Base-by-base conservation (phyloP, 2,113 vertebrate genomes). In the Bubo blakistoni region DNA sequence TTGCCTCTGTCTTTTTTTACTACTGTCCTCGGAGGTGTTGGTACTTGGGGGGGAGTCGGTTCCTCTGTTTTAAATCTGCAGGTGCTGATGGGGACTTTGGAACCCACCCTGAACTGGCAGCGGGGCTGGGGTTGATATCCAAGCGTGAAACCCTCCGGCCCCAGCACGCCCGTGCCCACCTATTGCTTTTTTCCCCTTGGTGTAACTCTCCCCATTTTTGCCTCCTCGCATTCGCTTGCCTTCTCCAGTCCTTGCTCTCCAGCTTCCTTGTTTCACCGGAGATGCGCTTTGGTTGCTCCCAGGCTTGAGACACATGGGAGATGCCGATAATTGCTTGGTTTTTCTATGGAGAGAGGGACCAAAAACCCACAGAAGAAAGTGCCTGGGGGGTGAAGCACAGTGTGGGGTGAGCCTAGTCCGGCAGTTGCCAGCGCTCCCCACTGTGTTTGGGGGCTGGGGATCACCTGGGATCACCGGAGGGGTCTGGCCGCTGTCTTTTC, bases 361-460 rank as follows among this genome's bases (percentile, higher is more conserved):
- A 29, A 66, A 63, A 51, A 15, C 40, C 34, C 29, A 19, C 2
- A 1, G 29, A 46, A 55, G 46, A 54, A 62, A 5, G 52, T 40
- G 82, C 42, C 1, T 0, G 4, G 13, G 26, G 11, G 11, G 16
- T 0, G 12, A 30, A 85, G 55, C n/a, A 9, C 14, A 8, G 14
- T 29, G 54, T 4, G 67, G 59, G 59, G 4, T 24, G 58, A 86
- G 62, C 52, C 27, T 36, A 46, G 40, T 59, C 36, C 2, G 1
- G 58, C 3, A 4, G 34, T 20, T 77, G 8, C 51, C 71, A 47
- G 44, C 3, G 0, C 32, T 70, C 10, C 30, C 38, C 1, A 1
- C 59, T 17, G 26, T 6, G 9, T 51, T 27, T 9, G 38, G 58
- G 44, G n/a, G 2, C n/a, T 0, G 3, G 24, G 49, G 52, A 30